These are phyloP conservation scores for Stenopsyche tienmushanensis DNA, from an alignment of 1,140 invertebrate species.

Conservation along the genomic window DNA sequence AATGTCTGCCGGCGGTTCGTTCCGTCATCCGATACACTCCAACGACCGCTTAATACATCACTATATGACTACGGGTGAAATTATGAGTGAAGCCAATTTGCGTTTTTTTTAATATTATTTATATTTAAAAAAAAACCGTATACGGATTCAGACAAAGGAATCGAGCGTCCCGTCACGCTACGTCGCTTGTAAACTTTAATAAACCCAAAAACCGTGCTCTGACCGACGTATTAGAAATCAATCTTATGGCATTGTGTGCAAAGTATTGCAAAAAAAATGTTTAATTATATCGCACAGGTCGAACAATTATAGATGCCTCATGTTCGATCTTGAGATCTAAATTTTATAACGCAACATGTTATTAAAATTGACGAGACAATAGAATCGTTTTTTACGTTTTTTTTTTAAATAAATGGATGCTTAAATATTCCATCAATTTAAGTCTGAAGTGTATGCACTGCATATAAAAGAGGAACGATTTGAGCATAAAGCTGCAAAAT, in stretches of 20 bases:
- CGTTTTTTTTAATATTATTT: constrained; percentile 3
- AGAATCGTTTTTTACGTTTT: no score
- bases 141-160: constrained; percentile 24
- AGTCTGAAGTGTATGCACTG: no score
- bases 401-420: no score
- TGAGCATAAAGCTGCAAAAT: not conserved
- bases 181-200: constrained; percentile 22
- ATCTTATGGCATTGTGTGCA: constrained; percentile 12
- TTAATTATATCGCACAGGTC: not conserved
- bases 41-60: no score
- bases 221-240: constrained; percentile 24
- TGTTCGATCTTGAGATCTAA: no score
- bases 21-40: no score
- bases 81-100: constrained; percentile 22
- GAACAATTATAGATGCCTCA: no score
- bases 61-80: constrained; percentile 15
- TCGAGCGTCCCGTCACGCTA: constrained; percentile 23
- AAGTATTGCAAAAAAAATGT: not conserved
- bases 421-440: no score
- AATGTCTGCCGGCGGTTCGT: no score
- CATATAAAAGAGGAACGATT: no score
- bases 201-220: constrained; percentile 18
- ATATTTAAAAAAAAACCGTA: constrained; percentile 13
- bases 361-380: not conserved
- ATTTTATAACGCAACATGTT: no score